These are phyloP conservation scores for Papilio polytes DNA, from an alignment of 1,140 invertebrate genomes.

Conservation along the genomic window DNA sequence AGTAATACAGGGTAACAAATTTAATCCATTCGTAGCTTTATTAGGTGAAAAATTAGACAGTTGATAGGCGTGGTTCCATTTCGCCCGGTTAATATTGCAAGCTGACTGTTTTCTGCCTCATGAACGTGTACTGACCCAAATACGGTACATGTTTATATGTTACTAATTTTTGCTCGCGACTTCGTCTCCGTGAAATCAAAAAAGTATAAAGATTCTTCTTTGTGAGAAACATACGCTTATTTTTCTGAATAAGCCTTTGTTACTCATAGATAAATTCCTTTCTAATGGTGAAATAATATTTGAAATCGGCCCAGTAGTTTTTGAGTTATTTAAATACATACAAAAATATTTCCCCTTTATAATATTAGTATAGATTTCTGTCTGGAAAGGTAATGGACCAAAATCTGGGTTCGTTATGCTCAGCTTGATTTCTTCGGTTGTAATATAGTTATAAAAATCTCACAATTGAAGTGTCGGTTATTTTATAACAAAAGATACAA, in stretches of 20 bases:
- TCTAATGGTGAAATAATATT: too few species aligned
- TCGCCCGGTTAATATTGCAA: slow-evolving; percentile 21
- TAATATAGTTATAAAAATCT: not conserved
- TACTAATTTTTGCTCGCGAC: too few species aligned
- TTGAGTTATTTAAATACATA: too few species aligned
- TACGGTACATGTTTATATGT: slow-evolving; percentile 7
- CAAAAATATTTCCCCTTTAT: too few species aligned
- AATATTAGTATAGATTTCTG: not conserved
- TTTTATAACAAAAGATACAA: slow-evolving; percentile 14
- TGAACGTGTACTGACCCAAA: slow-evolving; percentile 6
- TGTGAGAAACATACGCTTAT: too few species aligned
- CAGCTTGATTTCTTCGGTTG: too few species aligned
- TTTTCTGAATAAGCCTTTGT: too few species aligned
- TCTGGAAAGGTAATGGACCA: not conserved
- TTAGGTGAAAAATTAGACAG: slow-evolving; percentile 32
- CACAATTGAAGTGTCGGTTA: not conserved
- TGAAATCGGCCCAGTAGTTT: too few species aligned
- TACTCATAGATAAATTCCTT: too few species aligned
- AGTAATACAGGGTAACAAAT: slow-evolving; percentile 14
- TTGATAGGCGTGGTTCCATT: slow-evolving; percentile 27
- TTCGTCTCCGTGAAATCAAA: too few species aligned
- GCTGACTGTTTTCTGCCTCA: slow-evolving; percentile 20
- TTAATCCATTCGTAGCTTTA: not conserved
- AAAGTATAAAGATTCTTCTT: too few species aligned
- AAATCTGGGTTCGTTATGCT: not conserved